phyloP scores from a whole-genome alignment of 2,888 invertebrate genomes.

The Troides oblongomaculatus region DNA sequence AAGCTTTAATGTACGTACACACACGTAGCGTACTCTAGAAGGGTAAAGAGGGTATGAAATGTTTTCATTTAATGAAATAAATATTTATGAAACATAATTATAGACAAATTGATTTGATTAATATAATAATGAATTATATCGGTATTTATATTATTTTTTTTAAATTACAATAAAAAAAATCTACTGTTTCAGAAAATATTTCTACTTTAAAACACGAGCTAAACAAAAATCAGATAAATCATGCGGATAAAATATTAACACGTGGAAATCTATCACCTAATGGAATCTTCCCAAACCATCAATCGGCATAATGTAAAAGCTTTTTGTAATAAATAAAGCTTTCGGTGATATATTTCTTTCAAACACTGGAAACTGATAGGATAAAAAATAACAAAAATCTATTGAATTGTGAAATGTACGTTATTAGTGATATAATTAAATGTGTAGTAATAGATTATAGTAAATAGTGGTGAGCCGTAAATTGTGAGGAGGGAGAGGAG shows the following conservation, averaged over 20 bases:
- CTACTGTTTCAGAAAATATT: no score
- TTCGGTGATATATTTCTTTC: not conserved
- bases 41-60: no score
- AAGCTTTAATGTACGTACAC: conserved; percentile 8
- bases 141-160: no score
- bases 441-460: conserved; percentile 1
- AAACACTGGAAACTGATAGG: not conserved
- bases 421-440: not conserved
- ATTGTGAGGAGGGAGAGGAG: conserved; percentile 14
- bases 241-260: not conserved
- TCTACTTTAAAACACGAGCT: no score
- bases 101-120: no score
- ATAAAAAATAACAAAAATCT: not conserved
- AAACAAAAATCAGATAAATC: not conserved
- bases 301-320: conserved; percentile 20
- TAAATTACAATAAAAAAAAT: no score
- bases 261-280: not conserved
- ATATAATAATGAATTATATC: no score
- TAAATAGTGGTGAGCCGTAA: conserved; percentile 5
- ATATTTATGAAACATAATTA: no score
- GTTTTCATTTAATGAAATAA: no score
- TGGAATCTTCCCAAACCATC: conserved; percentile 13
- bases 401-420: not conserved
- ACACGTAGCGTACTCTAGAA: no score
- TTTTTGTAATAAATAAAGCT: conserved; percentile 11